Evolutionary conservation across 2,888 invertebrate genomes (phyloP).

Genomic region (Mantis religiosa): DNA sequence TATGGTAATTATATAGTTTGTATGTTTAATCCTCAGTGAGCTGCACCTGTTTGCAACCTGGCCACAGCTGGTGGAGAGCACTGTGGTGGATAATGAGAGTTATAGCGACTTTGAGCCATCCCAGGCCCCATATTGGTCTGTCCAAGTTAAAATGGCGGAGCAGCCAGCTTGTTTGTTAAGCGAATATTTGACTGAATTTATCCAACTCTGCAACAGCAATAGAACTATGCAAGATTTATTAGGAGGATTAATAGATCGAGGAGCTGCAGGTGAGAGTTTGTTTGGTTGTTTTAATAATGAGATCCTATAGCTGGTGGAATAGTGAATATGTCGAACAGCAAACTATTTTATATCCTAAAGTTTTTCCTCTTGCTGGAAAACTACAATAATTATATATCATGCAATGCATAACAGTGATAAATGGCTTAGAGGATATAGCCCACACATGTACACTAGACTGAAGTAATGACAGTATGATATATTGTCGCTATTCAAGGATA

Average conservation of each 20-base stretch:
- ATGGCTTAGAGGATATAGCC: too few relatives aligned
- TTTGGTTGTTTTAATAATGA: too few relatives aligned
- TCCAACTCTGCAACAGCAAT: constrained; percentile 54
- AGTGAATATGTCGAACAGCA: too few relatives aligned
- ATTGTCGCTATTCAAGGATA: too few relatives aligned
- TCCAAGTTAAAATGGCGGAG: constrained; percentile 61
- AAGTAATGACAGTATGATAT: too few relatives aligned
- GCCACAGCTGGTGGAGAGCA: constrained; percentile 80
- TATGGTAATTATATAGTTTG: not conserved
- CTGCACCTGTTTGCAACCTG: constrained; percentile 77
- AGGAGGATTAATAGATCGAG: constrained; percentile 47
- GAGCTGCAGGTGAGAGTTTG: not conserved
- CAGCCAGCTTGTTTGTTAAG: constrained; percentile 71
- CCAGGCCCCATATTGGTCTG: constrained; percentile 72
- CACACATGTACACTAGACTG: too few relatives aligned
- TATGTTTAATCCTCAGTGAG: constrained; percentile 48
- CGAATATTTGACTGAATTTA: constrained; percentile 68
- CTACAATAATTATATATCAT: too few relatives aligned
- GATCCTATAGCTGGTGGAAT: too few relatives aligned
- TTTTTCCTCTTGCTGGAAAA: too few relatives aligned
- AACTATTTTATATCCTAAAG: too few relatives aligned
- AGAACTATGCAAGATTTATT: constrained; percentile 51
- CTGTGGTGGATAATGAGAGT: constrained; percentile 81
- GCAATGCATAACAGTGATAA: too few relatives aligned
- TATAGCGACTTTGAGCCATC: constrained; percentile 85